Conservation (phyloP, 2,888 invertebrate genomes). For the Lepidochitona cinerea region DNA sequence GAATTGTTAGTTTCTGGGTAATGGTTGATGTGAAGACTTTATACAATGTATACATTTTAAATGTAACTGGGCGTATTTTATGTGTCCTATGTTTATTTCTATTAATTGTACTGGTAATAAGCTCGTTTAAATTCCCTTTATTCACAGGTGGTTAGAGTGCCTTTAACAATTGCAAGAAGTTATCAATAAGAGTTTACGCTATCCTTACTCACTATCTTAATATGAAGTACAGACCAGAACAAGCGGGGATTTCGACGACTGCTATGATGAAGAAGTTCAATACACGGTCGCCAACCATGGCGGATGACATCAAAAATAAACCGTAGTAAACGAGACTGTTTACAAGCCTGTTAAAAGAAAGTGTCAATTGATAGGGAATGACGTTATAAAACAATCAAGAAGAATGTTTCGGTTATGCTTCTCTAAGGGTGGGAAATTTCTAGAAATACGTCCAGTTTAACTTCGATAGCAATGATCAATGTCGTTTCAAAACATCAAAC, state of each 20-base stretch:
- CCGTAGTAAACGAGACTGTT: neutral
- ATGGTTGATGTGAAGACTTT: too few species aligned
- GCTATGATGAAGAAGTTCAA: neutral
- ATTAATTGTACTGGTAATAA: neutral
- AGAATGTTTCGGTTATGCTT: too few species aligned
- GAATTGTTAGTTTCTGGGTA: too few species aligned
- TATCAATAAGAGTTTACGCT: too few species aligned
- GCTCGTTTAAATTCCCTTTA: neutral
- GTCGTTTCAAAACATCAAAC: too few species aligned
- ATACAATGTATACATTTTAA: too few species aligned
- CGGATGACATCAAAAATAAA: neutral
- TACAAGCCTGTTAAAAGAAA: conserved; percentile 2
- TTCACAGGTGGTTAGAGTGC: neutral
- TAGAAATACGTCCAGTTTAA: too few species aligned
- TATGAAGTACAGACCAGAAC: neutral
- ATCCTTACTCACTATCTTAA: neutral
- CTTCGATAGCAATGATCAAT: too few species aligned
- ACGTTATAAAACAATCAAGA: too few species aligned
- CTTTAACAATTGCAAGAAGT: too few species aligned
- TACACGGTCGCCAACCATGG: neutral
- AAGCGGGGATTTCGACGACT: neutral
- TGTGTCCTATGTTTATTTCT: neutral
- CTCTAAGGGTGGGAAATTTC: too few species aligned
- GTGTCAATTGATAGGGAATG: too few species aligned
- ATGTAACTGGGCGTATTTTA: neutral